A percentile compares a stretch with the other conserved stretches of the same genome.
These are phyloP conservation scores for Agrypnus murinus DNA, from an alignment of 2,888 invertebrate genomes.

Conservation along the genomic window DNA sequence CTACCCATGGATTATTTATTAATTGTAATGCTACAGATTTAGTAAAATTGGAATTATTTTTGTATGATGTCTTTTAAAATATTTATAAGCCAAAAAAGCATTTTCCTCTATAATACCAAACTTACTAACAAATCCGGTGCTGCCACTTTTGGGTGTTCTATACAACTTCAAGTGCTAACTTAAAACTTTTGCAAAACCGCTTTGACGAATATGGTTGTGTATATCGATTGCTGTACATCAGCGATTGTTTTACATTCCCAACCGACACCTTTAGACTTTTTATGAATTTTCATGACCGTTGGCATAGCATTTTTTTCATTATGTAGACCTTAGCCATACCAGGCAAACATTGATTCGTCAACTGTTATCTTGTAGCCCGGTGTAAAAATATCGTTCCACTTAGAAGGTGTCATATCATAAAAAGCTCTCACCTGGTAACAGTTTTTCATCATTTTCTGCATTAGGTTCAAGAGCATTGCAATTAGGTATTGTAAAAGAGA, in stretches of 20 bases:
- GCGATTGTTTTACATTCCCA: conserved; percentile 39
- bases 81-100: conserved; percentile 8
- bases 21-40: background rate
- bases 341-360: conserved; percentile 44
- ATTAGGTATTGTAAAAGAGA: background rate
- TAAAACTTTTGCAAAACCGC: too few species aligned
- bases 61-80: conserved; percentile 4
- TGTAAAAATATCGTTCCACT: conserved; percentile 20
- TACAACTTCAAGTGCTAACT: conserved; percentile 47
- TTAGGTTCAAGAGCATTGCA: too few species aligned
- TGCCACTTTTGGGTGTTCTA: conserved; percentile 50
- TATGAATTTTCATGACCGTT: conserved; percentile 33
- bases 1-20: too few species aligned
- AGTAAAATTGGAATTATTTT: background rate
- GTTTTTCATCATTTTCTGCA: background rate
- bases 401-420: background rate
- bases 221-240: conserved; percentile 46
- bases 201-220: conserved; percentile 51
- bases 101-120: conserved; percentile 39
- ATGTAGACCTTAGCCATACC: conserved; percentile 42
- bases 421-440: background rate
- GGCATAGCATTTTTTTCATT: conserved; percentile 29
- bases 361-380: conserved; percentile 34
- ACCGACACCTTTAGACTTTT: conserved; percentile 34
- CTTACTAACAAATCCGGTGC: conserved; percentile 46